Base-by-base conservation (phyloP, 1,140 invertebrate genomes). In the Drosophila athabasca region DNA sequence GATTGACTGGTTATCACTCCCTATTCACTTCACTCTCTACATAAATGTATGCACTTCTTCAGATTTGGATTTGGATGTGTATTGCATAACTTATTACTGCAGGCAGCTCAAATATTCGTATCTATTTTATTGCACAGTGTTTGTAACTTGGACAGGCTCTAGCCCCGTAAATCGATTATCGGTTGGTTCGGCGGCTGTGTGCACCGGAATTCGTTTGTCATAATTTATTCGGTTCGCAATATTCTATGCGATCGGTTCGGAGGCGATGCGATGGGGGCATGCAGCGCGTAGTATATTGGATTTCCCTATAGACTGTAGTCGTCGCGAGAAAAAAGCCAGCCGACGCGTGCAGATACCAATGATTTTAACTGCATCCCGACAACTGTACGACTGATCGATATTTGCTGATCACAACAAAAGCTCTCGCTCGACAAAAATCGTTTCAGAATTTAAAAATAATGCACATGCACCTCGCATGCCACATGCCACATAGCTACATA, bases 321-420 rank as follows among this genome's bases (percentile, higher is more conserved):
- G 71, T 58, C 71, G 71, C 50, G 72, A 51, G 49, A 54, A 35
- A 53, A 45, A 49, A 62, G 72, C 35, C 48, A 50, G 49, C 69
- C 58, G 62, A 57, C 50, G 53, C 61, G 62, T 60, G 73, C 73
- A 65, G 62, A 62, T 62, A 62, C 58, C 71, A 70, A 60, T 65
- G 72, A 79, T 58, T 83, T 79, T 79, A 72, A 71, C 76, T 79
- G 80, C 80, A 79, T 76, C 80, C 82, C 71, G 73, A 71, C 80
- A 84, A 83, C 76, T 83, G 72, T 72, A 61, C 80, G 76, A 83
- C 80, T 84, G 80, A 83, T 83, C 80, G 80, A 83, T 83, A 83
- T 83, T 83, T 71, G 61, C 81, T 71, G 80, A 83, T 83, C 80
- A 83, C 80, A 83, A 83, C 80, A 83, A 83, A 76, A 71, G 70